phyloP scores from a whole-genome alignment of 2,113 vertebrate species.

The Rhabdornis inornatus region DNA sequence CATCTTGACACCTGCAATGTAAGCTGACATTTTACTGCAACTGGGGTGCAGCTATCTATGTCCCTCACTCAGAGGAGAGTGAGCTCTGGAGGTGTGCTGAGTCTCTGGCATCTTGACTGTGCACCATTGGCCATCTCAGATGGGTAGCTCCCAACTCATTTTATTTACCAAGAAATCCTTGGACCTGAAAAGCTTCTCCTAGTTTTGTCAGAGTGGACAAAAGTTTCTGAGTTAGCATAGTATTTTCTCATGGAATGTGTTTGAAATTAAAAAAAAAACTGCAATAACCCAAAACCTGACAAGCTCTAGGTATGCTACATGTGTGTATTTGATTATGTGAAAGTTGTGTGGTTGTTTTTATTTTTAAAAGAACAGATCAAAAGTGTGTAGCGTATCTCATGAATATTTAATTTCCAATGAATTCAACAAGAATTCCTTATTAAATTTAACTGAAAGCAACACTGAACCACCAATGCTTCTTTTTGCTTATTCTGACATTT shows the following conservation, averaged over 20 bases:
- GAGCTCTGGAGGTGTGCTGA: not conserved
- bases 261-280: rapidly evolving
- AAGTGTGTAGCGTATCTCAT: not conserved
- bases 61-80: not conserved
- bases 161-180: not conserved
- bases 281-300: not conserved
- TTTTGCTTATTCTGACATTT: not conserved
- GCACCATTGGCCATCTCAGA: no score
- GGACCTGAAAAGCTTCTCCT: not conserved
- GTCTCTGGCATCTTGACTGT: not conserved
- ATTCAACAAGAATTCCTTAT: not conserved
- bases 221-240: not conserved
- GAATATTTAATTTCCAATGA: not conserved
- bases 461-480: not conserved
- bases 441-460: not conserved
- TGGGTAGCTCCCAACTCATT: not conserved
- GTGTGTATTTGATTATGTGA: not conserved
- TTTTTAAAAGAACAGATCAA: not conserved
- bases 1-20: no score
- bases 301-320: not conserved
- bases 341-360: rapidly evolving
- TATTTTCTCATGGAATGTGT: not conserved
- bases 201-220: not conserved
- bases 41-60: not conserved
- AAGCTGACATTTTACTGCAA: not conserved